Conservation (phyloP, 2,888 invertebrate genomes). For the Eulithis testata region DNA sequence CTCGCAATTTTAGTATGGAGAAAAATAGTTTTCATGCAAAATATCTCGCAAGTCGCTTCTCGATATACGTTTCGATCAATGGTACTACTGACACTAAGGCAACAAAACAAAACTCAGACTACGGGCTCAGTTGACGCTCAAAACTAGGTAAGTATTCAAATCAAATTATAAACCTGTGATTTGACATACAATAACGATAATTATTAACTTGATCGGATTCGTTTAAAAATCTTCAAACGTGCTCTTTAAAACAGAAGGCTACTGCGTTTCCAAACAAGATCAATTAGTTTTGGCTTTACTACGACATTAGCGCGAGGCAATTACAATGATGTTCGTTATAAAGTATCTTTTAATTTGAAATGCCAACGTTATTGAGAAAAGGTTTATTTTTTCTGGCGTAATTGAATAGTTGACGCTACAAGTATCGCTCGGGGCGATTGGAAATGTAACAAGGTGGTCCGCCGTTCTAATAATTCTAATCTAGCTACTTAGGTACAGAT, state of each 20-base stretch:
- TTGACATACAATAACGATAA: neutral
- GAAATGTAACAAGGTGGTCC: constrained; percentile 67
- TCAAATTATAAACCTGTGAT: neutral
- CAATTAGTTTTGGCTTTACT: constrained; percentile 18
- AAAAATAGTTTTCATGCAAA: too few relatives aligned
- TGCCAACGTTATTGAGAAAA: constrained; percentile 25
- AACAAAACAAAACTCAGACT: too few relatives aligned
- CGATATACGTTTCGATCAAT: too few relatives aligned
- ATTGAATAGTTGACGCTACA: constrained; percentile 22
- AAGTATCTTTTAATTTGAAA: constrained; percentile 18
- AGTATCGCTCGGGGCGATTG: constrained; percentile 42
- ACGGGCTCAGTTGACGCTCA: too few relatives aligned
- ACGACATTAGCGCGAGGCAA: constrained; percentile 19
- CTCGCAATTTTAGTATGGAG: too few relatives aligned
- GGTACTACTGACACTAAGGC: too few relatives aligned
- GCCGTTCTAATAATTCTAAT: constrained; percentile 50
- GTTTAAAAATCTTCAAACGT: neutral
- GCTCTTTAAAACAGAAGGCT: constrained; percentile 17
- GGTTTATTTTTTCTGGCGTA: constrained; percentile 19
- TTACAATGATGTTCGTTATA: constrained; percentile 26
- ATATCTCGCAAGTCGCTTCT: too few relatives aligned
- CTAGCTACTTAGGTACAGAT: too few relatives aligned
- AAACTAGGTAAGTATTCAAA: neutral
- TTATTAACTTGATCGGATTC: neutral
- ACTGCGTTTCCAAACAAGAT: constrained; percentile 20